phyloP scores from a whole-genome alignment of 2,113 vertebrate species.

The Glaucidium brasilianum region DNA sequence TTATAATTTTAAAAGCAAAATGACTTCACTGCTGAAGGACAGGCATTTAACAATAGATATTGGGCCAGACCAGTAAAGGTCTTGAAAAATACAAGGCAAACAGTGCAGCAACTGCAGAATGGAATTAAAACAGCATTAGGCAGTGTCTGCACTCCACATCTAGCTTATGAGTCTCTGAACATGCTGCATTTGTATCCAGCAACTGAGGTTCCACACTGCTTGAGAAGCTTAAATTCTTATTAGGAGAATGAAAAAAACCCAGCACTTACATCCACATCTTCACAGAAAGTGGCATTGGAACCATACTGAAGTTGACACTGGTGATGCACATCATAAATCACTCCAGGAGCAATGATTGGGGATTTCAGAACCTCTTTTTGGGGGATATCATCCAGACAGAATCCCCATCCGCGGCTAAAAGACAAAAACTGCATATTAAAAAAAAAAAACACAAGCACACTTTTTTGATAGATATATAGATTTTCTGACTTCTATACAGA shows the following conservation, averaged over 20 bases:
- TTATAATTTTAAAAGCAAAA: neutral
- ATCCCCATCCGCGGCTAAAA: constrained; percentile 92
- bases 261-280: constrained; percentile 89
- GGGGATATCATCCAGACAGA: constrained; percentile 91
- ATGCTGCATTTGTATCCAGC: neutral
- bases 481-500: neutral
- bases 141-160: neutral
- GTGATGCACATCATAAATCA: constrained; percentile 92
- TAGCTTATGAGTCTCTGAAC: neutral
- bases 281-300: constrained; percentile 91
- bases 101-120: neutral
- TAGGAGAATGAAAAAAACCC: neutral
- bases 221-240: neutral
- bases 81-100: neutral
- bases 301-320: constrained; percentile 98
- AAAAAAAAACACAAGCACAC: neutral
- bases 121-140: neutral
- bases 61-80: neutral
- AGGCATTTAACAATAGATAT: neutral
- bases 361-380: constrained; percentile 88
- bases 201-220: neutral
- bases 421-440: neutral
- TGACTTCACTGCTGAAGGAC: neutral
- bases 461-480: neutral
- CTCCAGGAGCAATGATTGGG: constrained; percentile 87